Evolutionary conservation across 2,888 invertebrate species (phyloP), one percentile per base, ranked within the genome.

Genomic region (Amorpha juglandis): DNA sequence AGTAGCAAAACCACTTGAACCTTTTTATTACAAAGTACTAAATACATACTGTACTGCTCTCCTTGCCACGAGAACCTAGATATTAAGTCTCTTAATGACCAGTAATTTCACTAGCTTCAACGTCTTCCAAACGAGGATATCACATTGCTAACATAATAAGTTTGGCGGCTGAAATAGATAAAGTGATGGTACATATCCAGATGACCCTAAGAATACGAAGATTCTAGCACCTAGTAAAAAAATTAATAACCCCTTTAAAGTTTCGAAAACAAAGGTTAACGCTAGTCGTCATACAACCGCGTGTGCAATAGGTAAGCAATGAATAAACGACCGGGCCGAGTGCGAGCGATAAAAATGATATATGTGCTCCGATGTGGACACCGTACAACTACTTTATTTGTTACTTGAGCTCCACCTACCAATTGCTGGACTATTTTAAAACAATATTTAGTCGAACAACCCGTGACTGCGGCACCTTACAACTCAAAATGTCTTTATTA

Each of bases 261-360:
- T 19, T 42, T 73, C 74, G 75, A 75, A 74, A 72, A 78, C 81
- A 76, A 71, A 78, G 78, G 76, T 83, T 83, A 80, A 74, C 65
- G 69, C 67, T 72, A 83, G 82, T 84, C 85, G 83, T 89, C 87
- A 88, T 77, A 82, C 76, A 78, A 76, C 79, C 82, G 81, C 85
- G 87, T 84, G 82, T 90, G 91, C 91, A 91, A 91, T 93, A 93
- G 91, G 92, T 91, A 89, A 90, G 88, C 91, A 90, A 91, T 91
- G 92, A 93, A 93, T 92, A 92, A 91, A 88, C 88, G 88, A 81
- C 80, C 82, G 86, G 84, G 80, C 83, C 84, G 86, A 89, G 89
- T 87, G 86, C 86, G 85, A 84, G 86, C 92, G 92, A 93, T 93
- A 93, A 93, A 93, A 93, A 93, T 93, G 92, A 93, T 91, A 92